Conservation (phyloP, 1,140 invertebrate species). For the Sarcophaga bullata region DNA sequence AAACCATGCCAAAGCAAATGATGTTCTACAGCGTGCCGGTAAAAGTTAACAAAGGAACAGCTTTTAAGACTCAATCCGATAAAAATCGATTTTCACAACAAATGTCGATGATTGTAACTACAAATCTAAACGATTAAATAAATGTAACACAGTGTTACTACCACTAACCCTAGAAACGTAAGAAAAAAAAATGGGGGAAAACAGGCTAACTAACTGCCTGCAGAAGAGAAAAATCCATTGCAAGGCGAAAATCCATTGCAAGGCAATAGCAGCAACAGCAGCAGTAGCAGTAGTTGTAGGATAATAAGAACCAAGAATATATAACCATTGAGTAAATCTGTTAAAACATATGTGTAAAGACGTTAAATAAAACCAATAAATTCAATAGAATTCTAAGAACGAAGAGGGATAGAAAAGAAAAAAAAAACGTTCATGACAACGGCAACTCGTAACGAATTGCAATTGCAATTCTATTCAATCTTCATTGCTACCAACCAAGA, state of each 20-base stretch:
- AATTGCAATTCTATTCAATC: not conserved
- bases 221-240: too few relatives aligned
- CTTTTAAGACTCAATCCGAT: not conserved
- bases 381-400: not conserved
- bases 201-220: not conserved
- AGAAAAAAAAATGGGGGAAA: not conserved
- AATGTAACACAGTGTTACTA: not conserved
- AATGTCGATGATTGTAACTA: slow-evolving; percentile 16
- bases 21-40: too few relatives aligned
- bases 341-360: slow-evolving; percentile 15
- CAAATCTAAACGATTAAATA: slow-evolving; percentile 20
- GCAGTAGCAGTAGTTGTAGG: not conserved
- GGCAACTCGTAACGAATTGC: not conserved
- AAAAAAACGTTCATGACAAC: not conserved
- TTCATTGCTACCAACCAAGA: not conserved
- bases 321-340: not conserved
- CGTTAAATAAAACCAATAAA: not conserved
- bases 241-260: too few relatives aligned
- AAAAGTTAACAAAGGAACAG: too few relatives aligned
- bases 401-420: not conserved
- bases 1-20: too few relatives aligned
- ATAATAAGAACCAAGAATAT: not conserved
- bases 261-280: too few relatives aligned
- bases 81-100: slow-evolving; percentile 6
- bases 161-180: not conserved